phyloP scores from a whole-genome alignment of 2,797 vertebrate species.

The Triplophysa yarkandensis region DNA sequence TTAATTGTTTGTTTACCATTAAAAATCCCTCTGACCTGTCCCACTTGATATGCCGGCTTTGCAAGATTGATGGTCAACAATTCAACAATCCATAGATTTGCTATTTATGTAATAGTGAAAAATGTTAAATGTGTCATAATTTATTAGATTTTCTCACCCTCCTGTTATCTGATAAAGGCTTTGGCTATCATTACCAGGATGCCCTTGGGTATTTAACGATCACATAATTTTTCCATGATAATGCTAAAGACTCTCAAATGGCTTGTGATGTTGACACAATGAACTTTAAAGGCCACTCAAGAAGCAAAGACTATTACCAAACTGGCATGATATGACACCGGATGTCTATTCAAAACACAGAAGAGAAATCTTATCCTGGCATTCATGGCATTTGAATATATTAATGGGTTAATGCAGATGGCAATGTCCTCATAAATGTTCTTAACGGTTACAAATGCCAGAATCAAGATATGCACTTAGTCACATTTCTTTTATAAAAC shows the following conservation, averaged over 20 bases:
- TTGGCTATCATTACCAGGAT: constrained; percentile 28
- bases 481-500: constrained; percentile 17
- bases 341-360: constrained; percentile 20
- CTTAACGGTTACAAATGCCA: constrained; percentile 21
- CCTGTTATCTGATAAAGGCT: constrained; percentile 14
- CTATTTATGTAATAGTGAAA: neutral
- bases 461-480: constrained; percentile 29
- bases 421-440: constrained; percentile 38
- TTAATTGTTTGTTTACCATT: neutral
- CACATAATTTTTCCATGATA: constrained; percentile 36
- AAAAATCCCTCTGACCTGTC: neutral
- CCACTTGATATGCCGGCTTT: neutral
- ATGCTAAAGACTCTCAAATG: constrained; percentile 48
- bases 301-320: constrained; percentile 48
- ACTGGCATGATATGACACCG: constrained; percentile 35
- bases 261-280: constrained; percentile 45
- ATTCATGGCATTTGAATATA: constrained; percentile 45
- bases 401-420: constrained; percentile 41
- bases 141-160: neutral
- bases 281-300: constrained; percentile 56
- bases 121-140: neutral
- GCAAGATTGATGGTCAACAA: neutral
- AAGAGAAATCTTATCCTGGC: constrained; percentile 41
- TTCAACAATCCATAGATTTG: neutral
- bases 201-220: constrained; percentile 36